Evolutionary conservation across 2,797 vertebrate genomes (phyloP).

Genomic region (Poeciliopsis turneri): DNA sequence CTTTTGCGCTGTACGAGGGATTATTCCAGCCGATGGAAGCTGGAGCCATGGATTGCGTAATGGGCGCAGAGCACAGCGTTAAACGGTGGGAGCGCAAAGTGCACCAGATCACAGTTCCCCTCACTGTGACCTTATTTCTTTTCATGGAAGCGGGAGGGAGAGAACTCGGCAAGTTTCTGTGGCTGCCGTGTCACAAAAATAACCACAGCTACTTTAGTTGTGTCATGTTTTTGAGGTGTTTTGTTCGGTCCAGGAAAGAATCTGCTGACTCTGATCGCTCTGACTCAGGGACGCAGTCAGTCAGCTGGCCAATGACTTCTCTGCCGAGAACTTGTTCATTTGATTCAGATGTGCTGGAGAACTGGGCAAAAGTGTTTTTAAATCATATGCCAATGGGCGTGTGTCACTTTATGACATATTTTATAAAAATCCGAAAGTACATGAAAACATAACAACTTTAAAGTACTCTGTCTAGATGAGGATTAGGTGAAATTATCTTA

Average conservation of each 20-base stretch:
- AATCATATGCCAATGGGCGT: no score
- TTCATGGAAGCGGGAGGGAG: neutral
- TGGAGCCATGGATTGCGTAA: slow-evolving; percentile 55
- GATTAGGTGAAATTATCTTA: no score
- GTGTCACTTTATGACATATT: no score
- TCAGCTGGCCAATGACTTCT: neutral
- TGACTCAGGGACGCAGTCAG: neutral
- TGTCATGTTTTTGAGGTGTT: neutral
- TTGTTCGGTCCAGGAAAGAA: neutral
- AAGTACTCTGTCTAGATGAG: no score
- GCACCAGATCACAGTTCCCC: neutral
- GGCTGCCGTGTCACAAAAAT: neutral
- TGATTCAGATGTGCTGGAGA: neutral
- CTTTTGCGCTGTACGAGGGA: slow-evolving; percentile 22
- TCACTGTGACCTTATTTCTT: neutral
- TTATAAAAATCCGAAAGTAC: no score
- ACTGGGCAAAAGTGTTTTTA: no score
- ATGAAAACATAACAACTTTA: no score
- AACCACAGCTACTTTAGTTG: neutral
- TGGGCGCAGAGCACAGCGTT: slow-evolving; percentile 25
- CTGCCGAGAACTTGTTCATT: neutral
- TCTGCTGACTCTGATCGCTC: neutral
- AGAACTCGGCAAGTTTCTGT: neutral
- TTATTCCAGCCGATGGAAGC: slow-evolving; percentile 28
- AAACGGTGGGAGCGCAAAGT: neutral